Evolutionary conservation across 2,888 invertebrate genomes (phyloP), one percentile per base, ranked within the genome.

Genomic region (Dendrolimus pini): DNA sequence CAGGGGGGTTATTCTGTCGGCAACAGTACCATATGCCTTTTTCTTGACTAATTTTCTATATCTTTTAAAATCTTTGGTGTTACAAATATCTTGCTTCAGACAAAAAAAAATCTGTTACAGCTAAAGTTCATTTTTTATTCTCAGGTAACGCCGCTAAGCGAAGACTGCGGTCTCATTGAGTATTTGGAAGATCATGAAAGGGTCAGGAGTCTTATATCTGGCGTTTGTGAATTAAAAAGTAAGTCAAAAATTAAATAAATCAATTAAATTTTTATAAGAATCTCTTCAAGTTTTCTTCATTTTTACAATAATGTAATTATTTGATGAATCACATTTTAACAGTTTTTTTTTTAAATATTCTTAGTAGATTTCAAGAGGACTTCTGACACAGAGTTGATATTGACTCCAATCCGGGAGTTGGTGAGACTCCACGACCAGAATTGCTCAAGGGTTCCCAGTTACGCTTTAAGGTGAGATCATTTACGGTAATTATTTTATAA

Each of bases 161-260:
- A 77, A 0, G 86, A 85, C 42, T 78, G 82, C 13, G 86, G 78
- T 0, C 68, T 89, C 0, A 82, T 88, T 1, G 80, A 86, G 63
- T 86, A 64, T 54, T 59, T 89, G 7, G 86, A 87, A 55, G 75
- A 78, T 7, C 75, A 81, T 59, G 67, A 69, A 1, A 68, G 79
- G 2, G 13, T 88, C 0, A 61, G 81, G 0, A 67, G 65, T 0
- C 54, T 86, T 12, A 72, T 86, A 13, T 56, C 61, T 0, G 66
- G 62, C 9, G 59, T 63, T 0, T 64, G 70, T 13, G 65, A 78
- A 8, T 60, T 84, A 3, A 61, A 71, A 13, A 65, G 82, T 82
- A 56, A 66, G 72, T 68, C 6, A 30, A 30, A 6, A 18, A 3
- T 14, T 2, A 18, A 18, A 18, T 18, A 2, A 18, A 3, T 18